Percentiles rank a stretch among this genome's conserved stretches.
Evolutionary conservation across 2,888 invertebrate genomes (phyloP).

Genomic region (Volucella bombylans): DNA sequence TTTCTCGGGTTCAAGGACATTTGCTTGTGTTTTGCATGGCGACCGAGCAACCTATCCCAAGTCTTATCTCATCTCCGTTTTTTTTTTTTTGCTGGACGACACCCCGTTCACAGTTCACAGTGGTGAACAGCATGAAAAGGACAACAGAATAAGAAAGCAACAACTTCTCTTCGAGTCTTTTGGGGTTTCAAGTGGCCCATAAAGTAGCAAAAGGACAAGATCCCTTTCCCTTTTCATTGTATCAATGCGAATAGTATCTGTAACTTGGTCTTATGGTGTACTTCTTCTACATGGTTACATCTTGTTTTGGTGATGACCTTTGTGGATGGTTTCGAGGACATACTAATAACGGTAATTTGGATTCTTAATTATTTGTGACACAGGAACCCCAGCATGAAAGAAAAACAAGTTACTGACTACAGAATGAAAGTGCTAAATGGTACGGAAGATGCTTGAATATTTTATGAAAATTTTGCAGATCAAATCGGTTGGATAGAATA

Average conservation of each 20-base stretch:
- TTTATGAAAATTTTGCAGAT: constrained; percentile 68
- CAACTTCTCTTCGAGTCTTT: constrained; percentile 25
- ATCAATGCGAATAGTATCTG: no score
- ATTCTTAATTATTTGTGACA: constrained; percentile 71
- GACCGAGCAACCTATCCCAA: constrained; percentile 50
- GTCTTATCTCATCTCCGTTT: background rate
- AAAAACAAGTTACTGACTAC: background rate
- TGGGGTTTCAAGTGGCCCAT: constrained; percentile 69
- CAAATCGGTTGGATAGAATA: constrained; percentile 59
- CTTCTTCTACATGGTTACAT: constrained; percentile 64
- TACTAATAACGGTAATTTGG: constrained; percentile 72
- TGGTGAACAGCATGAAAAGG: constrained; percentile 40
- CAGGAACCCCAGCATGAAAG: background rate
- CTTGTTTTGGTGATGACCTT: constrained; percentile 70
- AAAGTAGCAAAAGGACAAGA: constrained; percentile 60
- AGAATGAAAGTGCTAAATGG: constrained; percentile 64
- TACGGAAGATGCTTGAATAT: constrained; percentile 71
- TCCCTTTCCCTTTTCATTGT: background rate
- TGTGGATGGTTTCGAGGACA: constrained; percentile 66
- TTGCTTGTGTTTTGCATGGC: constrained; percentile 67
- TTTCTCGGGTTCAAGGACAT: constrained; percentile 66
- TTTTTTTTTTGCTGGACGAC: no score
- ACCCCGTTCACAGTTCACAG: background rate
- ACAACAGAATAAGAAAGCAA: constrained; percentile 37
- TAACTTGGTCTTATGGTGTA: constrained; percentile 11